A percentile compares a stretch with the other conserved stretches of the same genome.
These are phyloP conservation scores for Trachurus trachurus DNA, from an alignment of 2,797 vertebrate species.

Conservation along the genomic window DNA sequence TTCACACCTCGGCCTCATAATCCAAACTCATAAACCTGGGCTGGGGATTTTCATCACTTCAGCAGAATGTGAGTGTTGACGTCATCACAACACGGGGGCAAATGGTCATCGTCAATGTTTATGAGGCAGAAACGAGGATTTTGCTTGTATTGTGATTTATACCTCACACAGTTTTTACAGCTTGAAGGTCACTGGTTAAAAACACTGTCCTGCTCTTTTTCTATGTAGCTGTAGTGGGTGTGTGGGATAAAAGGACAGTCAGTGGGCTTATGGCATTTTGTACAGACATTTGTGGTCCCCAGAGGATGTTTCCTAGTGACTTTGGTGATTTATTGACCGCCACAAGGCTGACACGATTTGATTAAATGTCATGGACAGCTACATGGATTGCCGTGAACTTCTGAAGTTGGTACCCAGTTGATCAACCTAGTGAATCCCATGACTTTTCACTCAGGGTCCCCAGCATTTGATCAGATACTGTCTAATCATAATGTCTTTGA, in stretches of 20 bases:
- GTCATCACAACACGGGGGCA: constrained; percentile 18
- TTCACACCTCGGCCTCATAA: constrained; percentile 37
- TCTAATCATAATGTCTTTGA: no score
- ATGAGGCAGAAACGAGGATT: constrained; percentile 19
- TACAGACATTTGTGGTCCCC: not conserved
- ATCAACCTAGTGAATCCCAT: no score
- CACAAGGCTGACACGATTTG: no score
- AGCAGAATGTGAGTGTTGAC: constrained; percentile 27
- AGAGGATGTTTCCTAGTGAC: not conserved
- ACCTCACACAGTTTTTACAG: not conserved
- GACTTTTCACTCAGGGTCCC: no score
- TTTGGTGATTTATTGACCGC: no score
- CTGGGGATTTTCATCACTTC: constrained; percentile 15
- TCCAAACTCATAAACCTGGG: constrained; percentile 12
- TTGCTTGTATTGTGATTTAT: constrained; percentile 18
- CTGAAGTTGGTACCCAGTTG: no score
- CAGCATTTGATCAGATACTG: no score
- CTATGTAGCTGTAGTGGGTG: not conserved
- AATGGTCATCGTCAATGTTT: constrained; percentile 10
- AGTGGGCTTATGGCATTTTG: not conserved
- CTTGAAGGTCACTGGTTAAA: not conserved
- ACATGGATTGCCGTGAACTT: no score
- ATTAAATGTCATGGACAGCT: no score
- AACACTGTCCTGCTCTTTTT: not conserved
- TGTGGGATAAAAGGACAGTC: not conserved